phyloP scores from a whole-genome alignment of 2,113 vertebrate species.

The Cyanoramphus novaezelandiae region DNA sequence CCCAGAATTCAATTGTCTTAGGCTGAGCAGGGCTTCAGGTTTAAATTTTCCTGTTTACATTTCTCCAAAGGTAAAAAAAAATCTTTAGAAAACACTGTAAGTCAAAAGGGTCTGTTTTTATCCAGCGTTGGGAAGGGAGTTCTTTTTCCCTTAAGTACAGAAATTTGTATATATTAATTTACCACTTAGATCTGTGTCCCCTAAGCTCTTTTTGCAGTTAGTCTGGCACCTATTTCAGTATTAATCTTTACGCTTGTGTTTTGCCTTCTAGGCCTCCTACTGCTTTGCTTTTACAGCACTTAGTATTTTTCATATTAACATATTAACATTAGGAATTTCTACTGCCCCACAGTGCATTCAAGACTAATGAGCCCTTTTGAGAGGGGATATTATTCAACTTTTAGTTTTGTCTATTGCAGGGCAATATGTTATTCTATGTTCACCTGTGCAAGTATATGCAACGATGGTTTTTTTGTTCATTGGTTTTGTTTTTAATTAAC shows the following conservation, averaged over 20 bases:
- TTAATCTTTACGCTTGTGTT: background rate
- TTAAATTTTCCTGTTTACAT: slow-evolving; percentile 5
- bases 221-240: background rate
- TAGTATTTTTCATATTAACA: slow-evolving; percentile 1
- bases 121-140: background rate
- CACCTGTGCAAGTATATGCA: background rate
- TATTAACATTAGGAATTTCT: background rate
- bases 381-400: background rate
- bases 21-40: background rate
- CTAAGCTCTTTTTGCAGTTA: background rate
- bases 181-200: background rate
- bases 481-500: background rate
- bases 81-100: background rate
- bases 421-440: background rate
- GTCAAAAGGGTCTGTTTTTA: slow-evolving; percentile 2
- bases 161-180: slow-evolving; percentile 32
- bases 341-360: background rate
- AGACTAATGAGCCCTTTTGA: background rate
- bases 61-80: slow-evolving; percentile 2
- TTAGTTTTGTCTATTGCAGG: background rate
- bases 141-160: background rate
- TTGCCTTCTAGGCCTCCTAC: background rate
- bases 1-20: slow-evolving; percentile 13
- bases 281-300: background rate
- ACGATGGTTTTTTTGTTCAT: background rate